These are phyloP conservation scores for Drosophila monieri DNA, from an alignment of 2,888 invertebrate genomes.

Conservation along the genomic window DNA sequence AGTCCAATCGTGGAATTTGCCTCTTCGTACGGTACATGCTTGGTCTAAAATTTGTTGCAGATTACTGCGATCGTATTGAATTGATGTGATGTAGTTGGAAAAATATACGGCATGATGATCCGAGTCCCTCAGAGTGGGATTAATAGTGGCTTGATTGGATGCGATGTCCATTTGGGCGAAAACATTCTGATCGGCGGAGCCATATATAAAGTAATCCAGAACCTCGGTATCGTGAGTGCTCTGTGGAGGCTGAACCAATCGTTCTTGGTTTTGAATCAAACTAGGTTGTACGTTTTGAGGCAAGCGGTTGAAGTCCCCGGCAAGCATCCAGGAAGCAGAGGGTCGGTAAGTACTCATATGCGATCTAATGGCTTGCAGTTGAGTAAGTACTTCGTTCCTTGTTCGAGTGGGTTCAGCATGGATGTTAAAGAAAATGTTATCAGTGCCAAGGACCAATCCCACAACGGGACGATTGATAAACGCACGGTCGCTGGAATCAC, in stretches of 20 bases:
- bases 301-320: background rate
- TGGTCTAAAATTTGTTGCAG: conserved; percentile 1
- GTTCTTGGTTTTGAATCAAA: background rate
- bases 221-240: background rate
- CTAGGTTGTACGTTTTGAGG: background rate
- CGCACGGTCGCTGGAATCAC: background rate
- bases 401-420: background rate
- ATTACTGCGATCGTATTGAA: background rate
- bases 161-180: background rate
- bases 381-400: background rate
- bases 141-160: background rate
- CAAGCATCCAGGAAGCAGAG: background rate
- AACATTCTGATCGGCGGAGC: background rate
- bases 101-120: background rate
- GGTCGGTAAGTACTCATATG: background rate
- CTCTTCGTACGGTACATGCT: background rate
- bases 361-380: background rate
- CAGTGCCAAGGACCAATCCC: background rate
- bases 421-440: background rate
- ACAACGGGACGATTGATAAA: background rate
- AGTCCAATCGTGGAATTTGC: background rate
- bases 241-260: background rate
- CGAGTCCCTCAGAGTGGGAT: background rate
- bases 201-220: background rate
- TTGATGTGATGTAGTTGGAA: background rate